Evolutionary conservation across 2,888 invertebrate genomes (phyloP).

Genomic region (Chymomyza amoena): DNA sequence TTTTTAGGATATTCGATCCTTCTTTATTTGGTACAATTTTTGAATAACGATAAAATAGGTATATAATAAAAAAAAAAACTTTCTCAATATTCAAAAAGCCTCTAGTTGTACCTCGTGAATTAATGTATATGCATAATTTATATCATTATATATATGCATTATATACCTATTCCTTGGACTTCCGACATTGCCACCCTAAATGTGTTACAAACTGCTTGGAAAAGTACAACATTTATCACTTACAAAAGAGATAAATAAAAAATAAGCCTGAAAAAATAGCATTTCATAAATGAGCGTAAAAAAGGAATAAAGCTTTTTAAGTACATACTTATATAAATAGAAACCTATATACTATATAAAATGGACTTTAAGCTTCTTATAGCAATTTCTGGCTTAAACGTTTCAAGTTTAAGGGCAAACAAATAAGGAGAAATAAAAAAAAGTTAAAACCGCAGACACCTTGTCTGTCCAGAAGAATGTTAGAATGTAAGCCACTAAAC

Average conservation of each 20-base stretch:
- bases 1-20: too few relatives aligned
- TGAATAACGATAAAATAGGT: too few relatives aligned
- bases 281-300: not conserved
- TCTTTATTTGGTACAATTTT: too few relatives aligned
- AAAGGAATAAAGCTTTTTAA: not conserved
- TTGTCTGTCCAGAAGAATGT: not conserved
- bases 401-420: not conserved
- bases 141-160: too few relatives aligned
- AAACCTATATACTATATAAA: not conserved
- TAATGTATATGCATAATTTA: too few relatives aligned
- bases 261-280: not conserved
- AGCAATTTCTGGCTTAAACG: not conserved
- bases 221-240: not conserved
- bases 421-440: not conserved
- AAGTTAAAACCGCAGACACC: not conserved
- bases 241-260: not conserved
- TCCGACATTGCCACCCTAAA: not conserved
- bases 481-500: constrained; percentile 33
- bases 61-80: too few relatives aligned
- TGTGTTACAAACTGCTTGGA: not conserved
- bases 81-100: too few relatives aligned
- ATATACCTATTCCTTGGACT: too few relatives aligned
- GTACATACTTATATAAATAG: not conserved
- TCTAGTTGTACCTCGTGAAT: too few relatives aligned
- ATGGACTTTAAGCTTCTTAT: not conserved